Evolutionary conservation across 2,113 vertebrate genomes (phyloP).

Genomic region (Cyprinodon brontotheroides): DNA sequence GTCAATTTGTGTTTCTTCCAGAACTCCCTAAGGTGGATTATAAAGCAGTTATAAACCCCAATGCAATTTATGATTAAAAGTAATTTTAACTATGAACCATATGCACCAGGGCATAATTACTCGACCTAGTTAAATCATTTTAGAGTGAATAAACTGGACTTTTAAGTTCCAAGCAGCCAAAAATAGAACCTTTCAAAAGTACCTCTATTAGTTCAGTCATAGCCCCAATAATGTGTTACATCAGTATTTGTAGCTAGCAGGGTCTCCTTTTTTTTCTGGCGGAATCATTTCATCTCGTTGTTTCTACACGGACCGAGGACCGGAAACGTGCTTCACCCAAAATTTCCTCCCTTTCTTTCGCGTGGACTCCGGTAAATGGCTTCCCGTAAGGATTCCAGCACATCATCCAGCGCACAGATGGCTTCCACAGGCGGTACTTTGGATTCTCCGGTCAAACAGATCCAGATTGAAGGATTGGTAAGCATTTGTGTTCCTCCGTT

Average conservation of each 20-base stretch:
- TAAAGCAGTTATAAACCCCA: background rate
- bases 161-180: too few relatives aligned
- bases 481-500: conserved; percentile 6
- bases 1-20: background rate
- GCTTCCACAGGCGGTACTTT: conserved; percentile 56
- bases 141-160: background rate
- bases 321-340: conserved; percentile 63
- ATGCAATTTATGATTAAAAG: background rate
- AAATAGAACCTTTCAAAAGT: too few relatives aligned
- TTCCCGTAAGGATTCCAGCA: conserved; percentile 49
- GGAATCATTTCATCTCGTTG: background rate
- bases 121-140: background rate
- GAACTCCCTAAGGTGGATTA: background rate
- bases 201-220: background rate
- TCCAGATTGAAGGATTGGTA: conserved; percentile 79
- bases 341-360: conserved; percentile 36
- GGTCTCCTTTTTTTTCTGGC: background rate
- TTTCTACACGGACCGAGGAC: conserved; percentile 56
- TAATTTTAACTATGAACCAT: too few relatives aligned
- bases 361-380: conserved; percentile 56
- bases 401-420: conserved; percentile 5
- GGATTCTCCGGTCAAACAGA: conserved; percentile 77
- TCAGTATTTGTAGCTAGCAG: background rate
- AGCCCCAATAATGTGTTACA: background rate
- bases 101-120: too few relatives aligned